Evolutionary conservation across 2,888 invertebrate species (phyloP).

Genomic region (Tholera decimalis): DNA sequence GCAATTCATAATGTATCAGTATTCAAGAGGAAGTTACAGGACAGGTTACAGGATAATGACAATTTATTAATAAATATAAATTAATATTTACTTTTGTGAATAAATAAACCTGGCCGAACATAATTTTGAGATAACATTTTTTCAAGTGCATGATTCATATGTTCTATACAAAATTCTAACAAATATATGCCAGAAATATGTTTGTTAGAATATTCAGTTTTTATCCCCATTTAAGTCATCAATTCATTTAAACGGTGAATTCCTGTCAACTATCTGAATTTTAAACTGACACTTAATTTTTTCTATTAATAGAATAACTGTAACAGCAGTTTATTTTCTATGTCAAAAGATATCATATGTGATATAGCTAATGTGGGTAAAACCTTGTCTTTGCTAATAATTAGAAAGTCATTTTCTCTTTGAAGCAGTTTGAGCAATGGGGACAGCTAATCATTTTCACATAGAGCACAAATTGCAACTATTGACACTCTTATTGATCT

Average conservation of each 20-base stretch:
- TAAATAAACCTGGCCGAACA: neutral
- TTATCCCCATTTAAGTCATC: constrained; percentile 11
- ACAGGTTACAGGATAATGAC: neutral
- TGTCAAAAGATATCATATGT: neutral
- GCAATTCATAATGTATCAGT: constrained; percentile 21
- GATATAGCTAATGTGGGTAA: neutral
- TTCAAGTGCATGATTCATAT: neutral
- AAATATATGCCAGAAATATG: neutral
- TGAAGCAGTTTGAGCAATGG: constrained; percentile 17
- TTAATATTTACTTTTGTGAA: neutral
- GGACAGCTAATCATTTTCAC: constrained; percentile 12
- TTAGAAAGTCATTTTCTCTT: constrained; percentile 60
- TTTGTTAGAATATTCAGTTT: too few species aligned
- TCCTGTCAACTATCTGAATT: neutral
- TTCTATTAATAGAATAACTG: neutral
- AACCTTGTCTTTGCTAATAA: constrained; percentile 13
- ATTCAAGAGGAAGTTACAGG: constrained; percentile 14
- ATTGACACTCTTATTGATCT: neutral
- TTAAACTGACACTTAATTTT: neutral
- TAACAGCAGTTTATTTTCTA: neutral
- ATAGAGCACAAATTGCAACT: constrained; percentile 4
- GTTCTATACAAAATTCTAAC: neutral
- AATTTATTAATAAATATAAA: neutral
- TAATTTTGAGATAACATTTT: constrained; percentile 3
- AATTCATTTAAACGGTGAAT: neutral